Conservation (phyloP, 2,797 vertebrate genomes). For the Pantherophis alleghaniensis region DNA sequence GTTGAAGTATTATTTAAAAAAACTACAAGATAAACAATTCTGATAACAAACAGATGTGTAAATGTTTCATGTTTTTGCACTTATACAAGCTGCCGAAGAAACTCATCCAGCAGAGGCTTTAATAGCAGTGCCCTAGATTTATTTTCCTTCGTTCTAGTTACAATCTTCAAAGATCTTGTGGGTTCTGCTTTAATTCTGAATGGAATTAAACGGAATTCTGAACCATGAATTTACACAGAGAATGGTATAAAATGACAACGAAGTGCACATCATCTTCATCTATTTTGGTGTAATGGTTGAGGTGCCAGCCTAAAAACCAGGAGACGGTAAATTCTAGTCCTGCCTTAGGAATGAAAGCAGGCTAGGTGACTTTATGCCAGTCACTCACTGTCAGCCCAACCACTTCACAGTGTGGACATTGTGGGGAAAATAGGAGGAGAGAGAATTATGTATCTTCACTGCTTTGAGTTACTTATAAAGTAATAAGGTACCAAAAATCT, state of each 20-base stretch:
- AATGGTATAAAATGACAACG: slow-evolving; percentile 14
- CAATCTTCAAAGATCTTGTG: slow-evolving; percentile 54
- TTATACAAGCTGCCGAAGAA: slow-evolving; percentile 51
- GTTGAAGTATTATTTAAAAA: slow-evolving; percentile 58
- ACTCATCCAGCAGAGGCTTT: slow-evolving; percentile 17
- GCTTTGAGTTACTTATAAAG: not conserved
- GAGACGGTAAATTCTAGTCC: not conserved
- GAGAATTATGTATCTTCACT: not conserved
- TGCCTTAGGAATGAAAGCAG: not conserved
- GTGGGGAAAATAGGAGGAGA: not conserved
- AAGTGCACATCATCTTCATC: slow-evolving; percentile 19
- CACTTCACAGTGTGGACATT: not conserved
- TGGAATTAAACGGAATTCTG: not conserved
- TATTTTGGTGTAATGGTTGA: not conserved
- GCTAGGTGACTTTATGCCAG: not conserved
- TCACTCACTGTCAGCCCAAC: not conserved
- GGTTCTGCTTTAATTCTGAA: slow-evolving; percentile 46
- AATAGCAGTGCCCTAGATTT: slow-evolving; percentile 64
- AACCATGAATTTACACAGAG: slow-evolving; percentile 30
- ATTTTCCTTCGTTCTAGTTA: slow-evolving; percentile 64
- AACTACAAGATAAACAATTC: slow-evolving; percentile 68
- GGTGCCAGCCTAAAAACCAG: not conserved
- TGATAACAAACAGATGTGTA: slow-evolving; percentile 63
- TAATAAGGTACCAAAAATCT: not conserved
- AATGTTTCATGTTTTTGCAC: slow-evolving; percentile 62